These are phyloP conservation scores for Tridacna crocea DNA, from an alignment of 2,888 invertebrate species.

Conservation along the genomic window DNA sequence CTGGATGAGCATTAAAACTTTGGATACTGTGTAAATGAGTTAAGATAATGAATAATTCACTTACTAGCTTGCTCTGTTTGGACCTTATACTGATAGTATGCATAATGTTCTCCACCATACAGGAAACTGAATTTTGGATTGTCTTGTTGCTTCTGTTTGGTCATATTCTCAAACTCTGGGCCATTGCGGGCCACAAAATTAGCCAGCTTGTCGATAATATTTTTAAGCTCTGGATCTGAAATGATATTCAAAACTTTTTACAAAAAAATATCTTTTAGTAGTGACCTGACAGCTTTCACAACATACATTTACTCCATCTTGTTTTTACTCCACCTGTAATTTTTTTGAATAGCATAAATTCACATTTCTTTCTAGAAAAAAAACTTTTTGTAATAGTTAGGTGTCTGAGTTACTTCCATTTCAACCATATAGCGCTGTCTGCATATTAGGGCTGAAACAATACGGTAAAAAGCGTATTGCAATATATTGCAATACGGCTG, in stretches of 20 bases:
- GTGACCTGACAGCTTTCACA: too few species aligned
- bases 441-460: too few species aligned
- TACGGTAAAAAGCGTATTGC: too few species aligned
- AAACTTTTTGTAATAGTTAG: too few species aligned
- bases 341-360: too few species aligned
- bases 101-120: conserved; percentile 97
- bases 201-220: conserved; percentile 99
- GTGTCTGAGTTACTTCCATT: too few species aligned
- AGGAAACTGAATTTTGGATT: conserved; percentile 99
- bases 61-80: conserved; percentile 94
- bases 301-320: too few species aligned
- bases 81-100: conserved; percentile 97
- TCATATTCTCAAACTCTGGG: conserved; percentile 99
- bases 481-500: too few species aligned
- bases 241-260: background rate
- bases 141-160: conserved; percentile 98
- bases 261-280: too few species aligned
- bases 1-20: background rate
- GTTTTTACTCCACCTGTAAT: too few species aligned
- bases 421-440: too few species aligned
- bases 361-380: background rate
- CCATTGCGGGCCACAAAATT: conserved; percentile 99
- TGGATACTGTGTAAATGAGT: background rate
- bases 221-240: conserved; percentile 94
- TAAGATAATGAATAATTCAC: background rate